These are phyloP conservation scores for Plotosus lineatus DNA, from an alignment of 2,113 vertebrate genomes.

Conservation along the genomic window DNA sequence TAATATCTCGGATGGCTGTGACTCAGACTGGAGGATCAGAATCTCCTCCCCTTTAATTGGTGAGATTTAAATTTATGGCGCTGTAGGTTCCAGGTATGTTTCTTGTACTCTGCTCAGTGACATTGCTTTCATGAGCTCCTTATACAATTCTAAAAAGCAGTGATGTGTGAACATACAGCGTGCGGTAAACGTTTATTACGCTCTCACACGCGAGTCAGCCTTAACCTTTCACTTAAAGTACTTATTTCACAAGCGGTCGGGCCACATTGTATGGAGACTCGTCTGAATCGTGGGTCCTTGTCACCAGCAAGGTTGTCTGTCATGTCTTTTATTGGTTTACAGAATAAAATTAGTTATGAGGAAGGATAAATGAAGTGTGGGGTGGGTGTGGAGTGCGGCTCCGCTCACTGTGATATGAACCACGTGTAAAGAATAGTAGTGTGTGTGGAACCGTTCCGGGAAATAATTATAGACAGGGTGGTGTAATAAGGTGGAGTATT, in stretches of 20 bases:
- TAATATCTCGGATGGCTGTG: not conserved
- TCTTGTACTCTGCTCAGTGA: not conserved
- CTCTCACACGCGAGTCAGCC: slow-evolving; percentile 59
- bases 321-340: not conserved
- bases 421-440: not conserved
- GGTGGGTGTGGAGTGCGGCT: not conserved
- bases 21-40: too few relatives aligned
- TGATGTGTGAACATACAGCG: slow-evolving; percentile 61
- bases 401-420: not conserved
- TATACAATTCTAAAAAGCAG: slow-evolving; percentile 54
- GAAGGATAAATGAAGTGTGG: not conserved
- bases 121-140: slow-evolving; percentile 42
- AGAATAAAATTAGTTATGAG: not conserved
- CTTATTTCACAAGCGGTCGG: not conserved
- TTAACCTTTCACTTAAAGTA: slow-evolving; percentile 36
- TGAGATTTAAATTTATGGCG: not conserved
- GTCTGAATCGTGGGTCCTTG: not conserved
- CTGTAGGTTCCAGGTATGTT: not conserved
- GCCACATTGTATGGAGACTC: not conserved
- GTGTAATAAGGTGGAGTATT: too few relatives aligned
- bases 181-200: slow-evolving; percentile 66
- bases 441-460: not conserved
- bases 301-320: not conserved
- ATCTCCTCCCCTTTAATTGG: not conserved
- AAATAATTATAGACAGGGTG: not conserved